Conservation (phyloP, 2,888 invertebrate genomes). For the Ferdinandea cuprea region DNA sequence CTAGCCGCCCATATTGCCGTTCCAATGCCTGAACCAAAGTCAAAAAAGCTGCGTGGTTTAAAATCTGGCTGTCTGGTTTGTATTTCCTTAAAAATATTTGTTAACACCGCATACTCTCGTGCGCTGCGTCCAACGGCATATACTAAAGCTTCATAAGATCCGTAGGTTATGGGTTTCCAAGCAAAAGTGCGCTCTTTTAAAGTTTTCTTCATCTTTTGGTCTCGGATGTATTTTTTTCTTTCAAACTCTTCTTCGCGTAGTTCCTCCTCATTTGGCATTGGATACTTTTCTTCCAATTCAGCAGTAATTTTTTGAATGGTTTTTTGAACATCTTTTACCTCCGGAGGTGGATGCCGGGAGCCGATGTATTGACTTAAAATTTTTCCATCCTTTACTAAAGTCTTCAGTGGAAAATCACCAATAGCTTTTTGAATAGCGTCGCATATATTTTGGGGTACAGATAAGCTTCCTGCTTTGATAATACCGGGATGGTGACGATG, state of each 20-base stretch:
- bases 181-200: constrained; percentile 87
- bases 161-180: constrained; percentile 90
- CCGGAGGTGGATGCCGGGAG: constrained; percentile 87
- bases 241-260: constrained; percentile 81
- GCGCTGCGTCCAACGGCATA: constrained; percentile 89
- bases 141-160: constrained; percentile 86
- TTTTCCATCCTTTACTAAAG: constrained; percentile 84
- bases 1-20: constrained; percentile 93
- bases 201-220: constrained; percentile 84
- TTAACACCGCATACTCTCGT: constrained; percentile 89
- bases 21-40: constrained; percentile 96
- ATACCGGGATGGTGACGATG: constrained; percentile 90
- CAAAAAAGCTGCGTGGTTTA: constrained; percentile 90
- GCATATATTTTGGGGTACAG: constrained; percentile 86
- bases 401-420: constrained; percentile 85
- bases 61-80: constrained; percentile 86
- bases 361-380: constrained; percentile 86
- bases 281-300: constrained; percentile 78
- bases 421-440: constrained; percentile 85
- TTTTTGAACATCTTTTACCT: constrained; percentile 81
- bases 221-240: constrained; percentile 83
- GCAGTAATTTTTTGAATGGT: constrained; percentile 78
- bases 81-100: constrained; percentile 90
- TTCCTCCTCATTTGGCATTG: constrained; percentile 74
- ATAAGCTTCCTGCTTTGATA: constrained; percentile 84